A percentile compares a stretch with the other conserved stretches of the same genome.
Evolutionary conservation across 2,888 invertebrate species (phyloP).

Genomic region (Pimpla rufipes): DNA sequence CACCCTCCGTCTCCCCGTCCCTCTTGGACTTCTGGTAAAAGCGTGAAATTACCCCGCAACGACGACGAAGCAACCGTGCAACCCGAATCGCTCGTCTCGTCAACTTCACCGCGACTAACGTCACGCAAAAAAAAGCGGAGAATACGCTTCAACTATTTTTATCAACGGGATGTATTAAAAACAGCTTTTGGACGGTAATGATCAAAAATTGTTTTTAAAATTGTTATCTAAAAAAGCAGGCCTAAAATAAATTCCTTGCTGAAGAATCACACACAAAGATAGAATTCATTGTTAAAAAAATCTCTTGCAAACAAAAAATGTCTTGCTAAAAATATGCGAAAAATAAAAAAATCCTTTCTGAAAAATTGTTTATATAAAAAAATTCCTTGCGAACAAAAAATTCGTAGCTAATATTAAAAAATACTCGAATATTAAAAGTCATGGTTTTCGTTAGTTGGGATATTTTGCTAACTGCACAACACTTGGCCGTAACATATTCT

Average conservation of each 20-base stretch:
- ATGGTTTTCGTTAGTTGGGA: too few species aligned
- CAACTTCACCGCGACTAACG: constrained; percentile 21
- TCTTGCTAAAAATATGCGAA: too few species aligned
- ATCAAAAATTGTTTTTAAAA: neutral
- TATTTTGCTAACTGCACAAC: too few species aligned
- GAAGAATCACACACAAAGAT: too few species aligned
- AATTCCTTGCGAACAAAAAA: too few species aligned
- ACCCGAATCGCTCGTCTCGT: constrained; percentile 61
- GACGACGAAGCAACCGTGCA: constrained; percentile 46
- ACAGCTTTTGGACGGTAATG: neutral
- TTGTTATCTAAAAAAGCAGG: too few species aligned
- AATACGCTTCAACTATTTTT: neutral
- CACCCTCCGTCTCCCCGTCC: constrained; percentile 67
- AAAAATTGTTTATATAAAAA: neutral
- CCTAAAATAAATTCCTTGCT: too few species aligned
- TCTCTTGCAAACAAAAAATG: too few species aligned
- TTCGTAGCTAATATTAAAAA: neutral
- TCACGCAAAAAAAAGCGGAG: neutral
- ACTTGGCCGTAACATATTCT: too few species aligned
- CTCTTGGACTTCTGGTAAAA: constrained; percentile 58
- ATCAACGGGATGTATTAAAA: neutral
- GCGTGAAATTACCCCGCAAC: constrained; percentile 55
- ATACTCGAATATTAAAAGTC: too few species aligned
- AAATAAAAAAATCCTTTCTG: neutral
- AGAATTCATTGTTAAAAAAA: too few species aligned